Percentiles rank a stretch among this genome's conserved stretches.
Evolutionary conservation across 2,797 vertebrate species (phyloP).

Genomic region (Anguilla marmorata): DNA sequence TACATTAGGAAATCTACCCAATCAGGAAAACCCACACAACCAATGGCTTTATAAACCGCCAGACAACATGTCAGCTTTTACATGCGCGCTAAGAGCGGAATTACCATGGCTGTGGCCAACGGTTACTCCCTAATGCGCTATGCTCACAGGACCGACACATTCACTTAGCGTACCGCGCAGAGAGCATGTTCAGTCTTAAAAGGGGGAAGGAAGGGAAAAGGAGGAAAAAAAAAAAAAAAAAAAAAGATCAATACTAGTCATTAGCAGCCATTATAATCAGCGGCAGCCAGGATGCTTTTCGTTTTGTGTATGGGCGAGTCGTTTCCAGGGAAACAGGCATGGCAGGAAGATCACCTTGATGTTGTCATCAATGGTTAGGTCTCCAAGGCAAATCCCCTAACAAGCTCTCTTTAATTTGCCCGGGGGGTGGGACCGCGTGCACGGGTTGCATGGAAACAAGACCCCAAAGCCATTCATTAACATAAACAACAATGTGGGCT

Average conservation of each 20-base stretch:
- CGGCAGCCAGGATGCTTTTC: not conserved
- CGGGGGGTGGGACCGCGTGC: not conserved
- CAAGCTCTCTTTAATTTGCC: slow-evolving; percentile 6
- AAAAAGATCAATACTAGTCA: not conserved
- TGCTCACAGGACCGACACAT: not conserved
- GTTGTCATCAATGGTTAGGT: not conserved
- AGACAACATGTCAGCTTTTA: not conserved
- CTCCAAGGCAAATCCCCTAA: slow-evolving; percentile 2
- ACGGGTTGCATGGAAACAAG: slow-evolving; percentile 1
- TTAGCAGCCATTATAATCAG: not conserved
- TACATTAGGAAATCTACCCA: not conserved
- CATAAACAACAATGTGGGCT: not conserved
- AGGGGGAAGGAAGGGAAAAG: not conserved
- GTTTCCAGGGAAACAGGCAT: not conserved
- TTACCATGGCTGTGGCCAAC: not conserved
- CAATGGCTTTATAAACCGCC: not conserved
- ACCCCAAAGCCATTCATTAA: not conserved
- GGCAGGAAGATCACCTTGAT: too few species aligned
- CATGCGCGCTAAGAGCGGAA: not conserved
- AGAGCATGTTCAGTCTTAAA: not conserved
- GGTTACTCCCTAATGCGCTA: not conserved
- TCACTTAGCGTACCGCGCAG: not conserved
- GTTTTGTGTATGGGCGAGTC: not conserved
- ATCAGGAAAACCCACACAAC: not conserved
- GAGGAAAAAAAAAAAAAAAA: not conserved